phyloP scores from a whole-genome alignment of 2,888 invertebrate genomes.

The Hirtodrosophila histrioides region DNA sequence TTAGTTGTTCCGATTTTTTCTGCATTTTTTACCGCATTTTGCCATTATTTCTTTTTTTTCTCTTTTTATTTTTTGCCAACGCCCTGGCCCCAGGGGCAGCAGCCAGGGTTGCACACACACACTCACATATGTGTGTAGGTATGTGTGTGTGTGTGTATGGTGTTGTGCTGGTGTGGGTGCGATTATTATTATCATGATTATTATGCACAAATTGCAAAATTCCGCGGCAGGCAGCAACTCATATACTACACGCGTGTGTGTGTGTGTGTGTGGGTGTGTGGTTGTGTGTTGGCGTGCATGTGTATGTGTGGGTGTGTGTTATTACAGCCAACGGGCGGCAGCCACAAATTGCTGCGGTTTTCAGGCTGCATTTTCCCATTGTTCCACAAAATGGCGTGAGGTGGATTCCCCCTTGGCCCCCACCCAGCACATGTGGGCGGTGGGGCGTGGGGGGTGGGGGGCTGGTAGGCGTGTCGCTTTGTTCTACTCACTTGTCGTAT shows the following conservation, averaged over 20 bases:
- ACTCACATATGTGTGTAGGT: conserved; percentile 5
- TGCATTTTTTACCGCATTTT: conserved; percentile 56
- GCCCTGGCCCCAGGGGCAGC: conserved; percentile 68
- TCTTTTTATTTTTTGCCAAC: conserved; percentile 57
- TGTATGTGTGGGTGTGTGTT: conserved; percentile 12
- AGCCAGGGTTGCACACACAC: conserved; percentile 7
- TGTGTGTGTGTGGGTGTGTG: neutral
- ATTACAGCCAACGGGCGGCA: conserved; percentile 43
- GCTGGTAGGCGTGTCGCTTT: conserved; percentile 57
- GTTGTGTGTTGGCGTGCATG: conserved; percentile 7
- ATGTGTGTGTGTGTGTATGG: conserved; percentile 14
- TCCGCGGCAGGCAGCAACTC: conserved; percentile 49
- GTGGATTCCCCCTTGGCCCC: neutral
- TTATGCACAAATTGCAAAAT: conserved; percentile 81
- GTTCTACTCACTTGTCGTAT: conserved; percentile 73
- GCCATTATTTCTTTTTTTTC: conserved; percentile 22
- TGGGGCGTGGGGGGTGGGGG: neutral
- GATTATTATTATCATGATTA: conserved; percentile 78
- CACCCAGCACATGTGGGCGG: neutral
- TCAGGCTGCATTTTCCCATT: conserved; percentile 72
- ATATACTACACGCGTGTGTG: neutral
- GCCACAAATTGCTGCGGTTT: conserved; percentile 79
- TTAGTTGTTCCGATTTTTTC: conserved; percentile 7
- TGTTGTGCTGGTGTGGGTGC: conserved; percentile 42
- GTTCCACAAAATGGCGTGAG: conserved; percentile 73